phyloP scores from a whole-genome alignment of 2,797 vertebrate species.

The Semotilus atromaculatus region DNA sequence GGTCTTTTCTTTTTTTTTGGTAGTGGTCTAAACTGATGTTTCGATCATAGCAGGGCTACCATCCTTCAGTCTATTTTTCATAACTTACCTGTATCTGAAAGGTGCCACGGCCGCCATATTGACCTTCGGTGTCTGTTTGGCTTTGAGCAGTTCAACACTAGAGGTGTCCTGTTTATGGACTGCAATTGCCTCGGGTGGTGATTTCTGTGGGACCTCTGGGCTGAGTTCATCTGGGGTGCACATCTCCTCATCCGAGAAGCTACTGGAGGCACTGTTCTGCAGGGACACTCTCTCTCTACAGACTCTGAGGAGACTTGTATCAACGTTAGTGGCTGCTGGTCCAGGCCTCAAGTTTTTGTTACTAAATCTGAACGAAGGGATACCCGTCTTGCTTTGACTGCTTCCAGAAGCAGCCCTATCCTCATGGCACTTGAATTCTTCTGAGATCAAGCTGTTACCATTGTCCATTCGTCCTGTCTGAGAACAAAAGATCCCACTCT shows the following conservation, averaged over 20 bases:
- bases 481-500: constrained; percentile 54
- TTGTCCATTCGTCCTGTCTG: constrained; percentile 63
- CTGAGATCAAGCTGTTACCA: constrained; percentile 53
- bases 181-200: constrained; percentile 2
- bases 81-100: constrained; percentile 86
- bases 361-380: constrained; percentile 47
- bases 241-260: constrained; percentile 82
- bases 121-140: constrained; percentile 72
- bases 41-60: not conserved
- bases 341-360: constrained; percentile 64
- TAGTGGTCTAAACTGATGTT: not conserved
- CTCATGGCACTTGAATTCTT: constrained; percentile 1
- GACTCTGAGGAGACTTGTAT: constrained; percentile 4
- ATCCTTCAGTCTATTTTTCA: not conserved
- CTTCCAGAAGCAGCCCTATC: constrained; percentile 16
- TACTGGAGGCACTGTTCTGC: constrained; percentile 63
- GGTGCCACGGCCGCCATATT: constrained; percentile 90
- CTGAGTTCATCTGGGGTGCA: constrained; percentile 76
- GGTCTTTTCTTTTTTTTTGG: not conserved
- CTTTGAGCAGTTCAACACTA: constrained; percentile 56
- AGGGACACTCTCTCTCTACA: constrained; percentile 31
- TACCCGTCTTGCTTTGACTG: constrained; percentile 12
- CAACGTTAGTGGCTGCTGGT: not conserved
- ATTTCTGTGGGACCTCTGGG: constrained; percentile 52
- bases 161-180: not conserved